phyloP scores from a whole-genome alignment of 2,888 invertebrate species.

The Cheilosia variabilis region DNA sequence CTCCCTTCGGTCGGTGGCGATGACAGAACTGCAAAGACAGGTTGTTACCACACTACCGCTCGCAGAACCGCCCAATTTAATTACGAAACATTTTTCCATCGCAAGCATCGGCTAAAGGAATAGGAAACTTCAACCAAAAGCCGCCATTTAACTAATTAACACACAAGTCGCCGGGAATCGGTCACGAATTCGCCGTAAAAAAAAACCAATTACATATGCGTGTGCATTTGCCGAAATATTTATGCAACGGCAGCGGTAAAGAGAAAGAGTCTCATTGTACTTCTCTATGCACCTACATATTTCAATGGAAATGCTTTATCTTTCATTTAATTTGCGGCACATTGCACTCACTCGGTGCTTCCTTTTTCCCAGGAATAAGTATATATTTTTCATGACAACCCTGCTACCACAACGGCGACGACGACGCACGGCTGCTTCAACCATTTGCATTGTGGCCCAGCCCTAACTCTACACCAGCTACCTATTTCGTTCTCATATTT shows the following conservation, averaged over 20 bases:
- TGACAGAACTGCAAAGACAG: constrained; percentile 11
- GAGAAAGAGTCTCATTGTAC: neutral
- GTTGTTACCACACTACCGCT: constrained; percentile 43
- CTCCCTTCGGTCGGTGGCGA: constrained; percentile 1
- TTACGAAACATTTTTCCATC: constrained; percentile 54
- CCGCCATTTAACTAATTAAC: constrained; percentile 73
- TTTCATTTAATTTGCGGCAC: constrained; percentile 60
- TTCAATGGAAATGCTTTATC: constrained; percentile 70
- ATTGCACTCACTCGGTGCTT: constrained; percentile 44
- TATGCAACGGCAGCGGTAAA: constrained; percentile 28
- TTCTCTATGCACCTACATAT: constrained; percentile 58
- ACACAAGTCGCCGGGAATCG: constrained; percentile 64
- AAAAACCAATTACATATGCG: constrained; percentile 37
- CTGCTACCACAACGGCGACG: constrained; percentile 1
- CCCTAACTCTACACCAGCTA: constrained; percentile 48
- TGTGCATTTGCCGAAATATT: constrained; percentile 67
- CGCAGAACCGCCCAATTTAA: constrained; percentile 72
- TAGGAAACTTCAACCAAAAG: constrained; percentile 35
- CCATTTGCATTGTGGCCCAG: constrained; percentile 68
- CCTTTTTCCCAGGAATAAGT: constrained; percentile 59
- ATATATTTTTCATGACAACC: constrained; percentile 26
- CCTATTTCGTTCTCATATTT: constrained; percentile 43
- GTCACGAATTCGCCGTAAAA: constrained; percentile 68
- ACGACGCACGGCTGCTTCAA: constrained; percentile 42
- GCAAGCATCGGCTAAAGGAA: neutral